These are phyloP conservation scores for Campoletis raptor DNA, from an alignment of 2,888 invertebrate species.

Conservation along the genomic window DNA sequence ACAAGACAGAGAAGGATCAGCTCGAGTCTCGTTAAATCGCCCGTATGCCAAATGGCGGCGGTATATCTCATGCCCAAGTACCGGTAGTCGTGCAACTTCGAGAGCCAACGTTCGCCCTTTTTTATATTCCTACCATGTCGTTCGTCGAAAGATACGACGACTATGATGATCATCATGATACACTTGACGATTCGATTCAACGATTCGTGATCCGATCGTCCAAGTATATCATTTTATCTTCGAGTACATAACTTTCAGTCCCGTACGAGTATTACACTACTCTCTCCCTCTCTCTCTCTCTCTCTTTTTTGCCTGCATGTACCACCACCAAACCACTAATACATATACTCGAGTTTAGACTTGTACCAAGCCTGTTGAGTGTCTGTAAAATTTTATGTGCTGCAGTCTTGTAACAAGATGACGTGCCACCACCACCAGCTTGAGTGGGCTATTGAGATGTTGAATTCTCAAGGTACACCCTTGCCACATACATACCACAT, in stretches of 20 bases:
- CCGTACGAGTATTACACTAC: not conserved
- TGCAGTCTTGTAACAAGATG: slow-evolving; percentile 74
- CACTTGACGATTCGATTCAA: slow-evolving; percentile 64
- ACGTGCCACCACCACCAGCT: slow-evolving; percentile 67
- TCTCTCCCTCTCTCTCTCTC: not conserved
- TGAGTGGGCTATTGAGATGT: slow-evolving; percentile 83
- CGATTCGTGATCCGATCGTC: slow-evolving; percentile 57
- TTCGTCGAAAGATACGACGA: slow-evolving; percentile 59
- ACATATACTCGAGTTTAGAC: not conserved
- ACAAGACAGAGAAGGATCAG: slow-evolving; percentile 37
- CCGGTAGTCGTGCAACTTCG: slow-evolving; percentile 52
- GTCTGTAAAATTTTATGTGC: slow-evolving; percentile 61
- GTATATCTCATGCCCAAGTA: slow-evolving; percentile 31
- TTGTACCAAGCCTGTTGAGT: slow-evolving; percentile 40
- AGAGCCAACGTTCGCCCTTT: slow-evolving; percentile 68
- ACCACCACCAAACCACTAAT: slow-evolving; percentile 6
- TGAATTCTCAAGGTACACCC: slow-evolving; percentile 77
- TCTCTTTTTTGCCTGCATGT: not conserved
- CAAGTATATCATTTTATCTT: slow-evolving; percentile 38
- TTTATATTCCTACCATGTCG: slow-evolving; percentile 41
- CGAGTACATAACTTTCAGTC: slow-evolving; percentile 13
- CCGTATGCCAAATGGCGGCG: slow-evolving; percentile 34
- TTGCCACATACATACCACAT: slow-evolving; percentile 54
- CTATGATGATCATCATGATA: slow-evolving; percentile 31
- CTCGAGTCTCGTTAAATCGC: slow-evolving; percentile 58